Conservation (phyloP, 2,888 invertebrate genomes). For the Phalangium opilio region DNA sequence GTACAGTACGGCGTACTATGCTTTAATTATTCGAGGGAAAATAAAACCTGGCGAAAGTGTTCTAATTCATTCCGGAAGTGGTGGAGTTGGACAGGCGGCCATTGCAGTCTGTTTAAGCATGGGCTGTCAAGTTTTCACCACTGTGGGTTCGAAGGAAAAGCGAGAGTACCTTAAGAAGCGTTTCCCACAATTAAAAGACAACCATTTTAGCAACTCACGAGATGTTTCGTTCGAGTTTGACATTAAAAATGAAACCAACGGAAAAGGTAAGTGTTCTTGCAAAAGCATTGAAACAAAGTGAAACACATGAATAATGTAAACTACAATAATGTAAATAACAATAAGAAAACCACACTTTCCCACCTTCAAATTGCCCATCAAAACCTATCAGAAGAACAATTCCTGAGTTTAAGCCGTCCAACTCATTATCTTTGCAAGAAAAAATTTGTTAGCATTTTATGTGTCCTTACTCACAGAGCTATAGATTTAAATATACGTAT, state of each 20-base stretch:
- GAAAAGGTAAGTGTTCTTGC: conserved; percentile 38
- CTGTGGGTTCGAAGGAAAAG: conserved; percentile 72
- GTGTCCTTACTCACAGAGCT: too few species aligned
- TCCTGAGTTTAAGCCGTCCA: too few species aligned
- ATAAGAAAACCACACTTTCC: too few species aligned
- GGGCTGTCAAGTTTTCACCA: conserved; percentile 79
- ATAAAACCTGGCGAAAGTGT: conserved; percentile 68
- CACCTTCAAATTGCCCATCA: too few species aligned
- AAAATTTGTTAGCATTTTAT: too few species aligned
- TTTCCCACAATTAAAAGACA: conserved; percentile 67
- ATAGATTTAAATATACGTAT: too few species aligned
- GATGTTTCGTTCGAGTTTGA: conserved; percentile 83
- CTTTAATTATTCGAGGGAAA: conserved; percentile 69
- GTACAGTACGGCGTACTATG: conserved; percentile 75
- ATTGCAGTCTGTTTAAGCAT: conserved; percentile 79
- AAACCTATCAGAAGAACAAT: too few species aligned
- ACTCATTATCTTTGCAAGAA: too few species aligned
- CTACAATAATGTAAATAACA: too few species aligned
- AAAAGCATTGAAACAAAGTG: too few species aligned
- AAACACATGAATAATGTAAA: too few species aligned
- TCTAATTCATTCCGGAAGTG: conserved; percentile 87
- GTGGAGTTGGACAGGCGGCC: conserved; percentile 94
- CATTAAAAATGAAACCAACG: conserved; percentile 64
- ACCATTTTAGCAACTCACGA: conserved; percentile 76
- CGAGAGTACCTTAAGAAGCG: conserved; percentile 67